Conservation (phyloP, 2,113 vertebrate species). For the Tamias sibiricus region DNA sequence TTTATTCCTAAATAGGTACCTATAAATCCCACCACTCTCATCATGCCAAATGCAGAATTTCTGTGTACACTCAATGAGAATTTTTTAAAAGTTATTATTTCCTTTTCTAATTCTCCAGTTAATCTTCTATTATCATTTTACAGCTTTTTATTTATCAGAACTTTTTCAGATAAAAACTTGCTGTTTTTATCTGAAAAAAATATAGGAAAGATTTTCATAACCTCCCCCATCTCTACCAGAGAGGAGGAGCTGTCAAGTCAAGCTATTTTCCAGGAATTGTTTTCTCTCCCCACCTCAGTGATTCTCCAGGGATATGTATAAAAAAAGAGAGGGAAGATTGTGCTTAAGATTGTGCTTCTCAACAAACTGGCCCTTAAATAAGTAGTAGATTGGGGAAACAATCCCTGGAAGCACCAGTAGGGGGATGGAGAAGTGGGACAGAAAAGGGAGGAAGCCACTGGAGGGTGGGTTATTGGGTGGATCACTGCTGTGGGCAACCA, state of each 20-base stretch:
- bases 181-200: slow-evolving; percentile 29
- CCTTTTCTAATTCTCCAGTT: slow-evolving; percentile 30
- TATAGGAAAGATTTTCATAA: background rate
- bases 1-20: background rate
- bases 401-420: background rate
- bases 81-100: slow-evolving; percentile 58
- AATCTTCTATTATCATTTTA: slow-evolving; percentile 28
- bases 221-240: background rate
- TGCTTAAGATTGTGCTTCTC: background rate
- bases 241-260: background rate
- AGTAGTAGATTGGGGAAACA: background rate
- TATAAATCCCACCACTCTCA: background rate
- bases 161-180: slow-evolving; percentile 7
- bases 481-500: background rate
- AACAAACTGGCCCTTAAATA: background rate
- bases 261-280: background rate
- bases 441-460: background rate
- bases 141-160: background rate
- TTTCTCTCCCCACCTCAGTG: background rate
- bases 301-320: background rate
- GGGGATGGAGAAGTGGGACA: background rate
- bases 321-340: background rate
- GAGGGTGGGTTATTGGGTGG: background rate
- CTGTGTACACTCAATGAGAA: background rate
- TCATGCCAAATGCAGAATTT: background rate